Evolutionary conservation across 2,888 invertebrate species (phyloP).

Genomic region (Sthenelais limicola): DNA sequence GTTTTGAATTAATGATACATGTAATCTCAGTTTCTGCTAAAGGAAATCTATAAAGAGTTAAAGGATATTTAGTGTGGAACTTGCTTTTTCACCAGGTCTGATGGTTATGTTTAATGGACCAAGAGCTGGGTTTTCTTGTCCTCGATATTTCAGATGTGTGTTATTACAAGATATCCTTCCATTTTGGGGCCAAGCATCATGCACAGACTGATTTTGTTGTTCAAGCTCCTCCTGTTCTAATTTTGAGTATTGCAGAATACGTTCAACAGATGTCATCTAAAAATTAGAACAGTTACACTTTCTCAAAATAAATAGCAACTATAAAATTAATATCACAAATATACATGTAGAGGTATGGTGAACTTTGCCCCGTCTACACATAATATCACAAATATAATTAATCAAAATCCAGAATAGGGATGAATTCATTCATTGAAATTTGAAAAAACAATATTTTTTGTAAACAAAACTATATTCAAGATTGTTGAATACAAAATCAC

Average conservation of each 20-base stretch:
- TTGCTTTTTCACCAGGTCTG: not conserved
- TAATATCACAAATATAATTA: no score
- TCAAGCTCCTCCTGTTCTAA: not conserved
- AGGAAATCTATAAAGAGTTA: not conserved
- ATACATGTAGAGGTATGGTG: no score
- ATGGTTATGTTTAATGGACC: not conserved
- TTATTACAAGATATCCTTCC: not conserved
- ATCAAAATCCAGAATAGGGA: no score
- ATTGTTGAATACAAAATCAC: no score
- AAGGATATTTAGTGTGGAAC: no score
- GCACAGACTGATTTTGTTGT: not conserved
- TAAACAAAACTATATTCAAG: no score
- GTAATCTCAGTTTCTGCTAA: not conserved
- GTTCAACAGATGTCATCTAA: conserved; percentile 25
- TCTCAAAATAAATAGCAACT: no score
- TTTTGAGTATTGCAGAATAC: not conserved
- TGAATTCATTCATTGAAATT: no score
- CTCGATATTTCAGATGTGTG: not conserved
- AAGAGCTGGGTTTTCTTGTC: not conserved
- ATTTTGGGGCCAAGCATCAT: not conserved
- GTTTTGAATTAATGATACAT: not conserved
- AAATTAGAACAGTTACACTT: no score
- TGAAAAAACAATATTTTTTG: no score
- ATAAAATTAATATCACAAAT: no score
- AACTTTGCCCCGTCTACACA: no score